These are phyloP conservation scores for Eurosta solidaginis DNA, from an alignment of 1,140 invertebrate species.

Conservation along the genomic window DNA sequence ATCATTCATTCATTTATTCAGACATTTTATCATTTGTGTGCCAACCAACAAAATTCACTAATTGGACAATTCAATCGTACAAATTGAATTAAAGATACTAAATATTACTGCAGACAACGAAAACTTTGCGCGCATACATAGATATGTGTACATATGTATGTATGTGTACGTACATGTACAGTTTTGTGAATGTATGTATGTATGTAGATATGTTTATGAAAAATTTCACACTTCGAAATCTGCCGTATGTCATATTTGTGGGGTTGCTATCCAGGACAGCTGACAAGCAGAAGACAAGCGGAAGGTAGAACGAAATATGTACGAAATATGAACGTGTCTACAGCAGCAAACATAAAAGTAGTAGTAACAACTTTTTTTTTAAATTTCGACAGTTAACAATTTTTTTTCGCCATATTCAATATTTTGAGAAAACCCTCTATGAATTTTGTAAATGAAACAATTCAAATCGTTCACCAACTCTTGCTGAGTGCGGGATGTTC, in stretches of 20 bases:
- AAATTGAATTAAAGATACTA: constrained; percentile 27
- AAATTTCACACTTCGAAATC: constrained; percentile 3
- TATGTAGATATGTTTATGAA: not conserved
- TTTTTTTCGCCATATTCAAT: no score
- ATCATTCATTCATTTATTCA: constrained; percentile 19
- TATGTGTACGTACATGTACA: not conserved
- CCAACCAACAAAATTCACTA: constrained; percentile 6
- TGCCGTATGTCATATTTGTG: not conserved
- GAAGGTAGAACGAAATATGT: not conserved
- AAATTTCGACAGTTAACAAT: no score
- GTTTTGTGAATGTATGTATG: not conserved
- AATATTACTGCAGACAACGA: no score
- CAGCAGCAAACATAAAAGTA: no score
- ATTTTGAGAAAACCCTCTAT: no score
- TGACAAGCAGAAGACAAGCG: not conserved
- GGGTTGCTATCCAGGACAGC: not conserved
- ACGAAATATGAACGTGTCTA: no score
- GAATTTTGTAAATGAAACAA: no score
- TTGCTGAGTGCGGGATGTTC: no score
- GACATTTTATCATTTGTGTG: constrained; percentile 14
- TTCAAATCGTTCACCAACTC: no score
- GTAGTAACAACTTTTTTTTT: no score
- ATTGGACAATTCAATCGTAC: constrained; percentile 28
- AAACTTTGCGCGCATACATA: no score
- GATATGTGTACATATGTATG: not conserved